Evolutionary conservation across 2,888 invertebrate species (phyloP).

Genomic region (Xylota sylvarum): DNA sequence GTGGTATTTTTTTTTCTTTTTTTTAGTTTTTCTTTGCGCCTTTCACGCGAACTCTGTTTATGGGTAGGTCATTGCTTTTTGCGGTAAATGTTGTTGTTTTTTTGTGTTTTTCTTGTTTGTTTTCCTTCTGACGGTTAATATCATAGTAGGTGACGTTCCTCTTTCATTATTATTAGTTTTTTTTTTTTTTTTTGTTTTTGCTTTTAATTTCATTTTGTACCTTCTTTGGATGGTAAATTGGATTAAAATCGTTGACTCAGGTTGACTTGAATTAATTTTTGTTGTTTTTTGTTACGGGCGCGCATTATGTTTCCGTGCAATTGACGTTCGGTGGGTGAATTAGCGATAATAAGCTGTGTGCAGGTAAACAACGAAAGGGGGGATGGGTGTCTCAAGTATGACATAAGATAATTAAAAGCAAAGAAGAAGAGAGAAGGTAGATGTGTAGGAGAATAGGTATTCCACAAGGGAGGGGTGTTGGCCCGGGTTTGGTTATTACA

Average conservation of each 20-base stretch:
- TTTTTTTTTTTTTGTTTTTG: too few species aligned
- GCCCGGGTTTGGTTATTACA: too few species aligned
- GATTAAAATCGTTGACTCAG: slow-evolving; percentile 73
- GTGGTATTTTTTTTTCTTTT: slow-evolving; percentile 35
- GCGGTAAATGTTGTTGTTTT: slow-evolving; percentile 48
- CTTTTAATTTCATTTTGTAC: too few species aligned
- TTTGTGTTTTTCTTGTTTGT: slow-evolving; percentile 19
- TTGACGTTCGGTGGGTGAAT: slow-evolving; percentile 61
- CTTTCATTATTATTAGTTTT: neutral
- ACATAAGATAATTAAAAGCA: neutral
- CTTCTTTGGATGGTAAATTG: slow-evolving; percentile 56
- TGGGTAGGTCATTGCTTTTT: slow-evolving; percentile 73
- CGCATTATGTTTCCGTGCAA: slow-evolving; percentile 70
- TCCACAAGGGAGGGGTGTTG: too few species aligned
- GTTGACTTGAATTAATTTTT: slow-evolving; percentile 58
- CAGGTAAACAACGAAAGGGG: neutral
- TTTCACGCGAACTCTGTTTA: slow-evolving; percentile 48
- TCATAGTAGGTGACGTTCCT: slow-evolving; percentile 44
- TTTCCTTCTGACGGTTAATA: slow-evolving; percentile 55
- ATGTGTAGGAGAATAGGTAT: neutral
- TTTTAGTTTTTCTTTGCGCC: slow-evolving; percentile 21
- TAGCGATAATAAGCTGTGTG: slow-evolving; percentile 24
- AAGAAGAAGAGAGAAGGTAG: neutral
- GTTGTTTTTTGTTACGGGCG: slow-evolving; percentile 1
- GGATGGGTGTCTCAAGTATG: neutral